Evolutionary conservation across 1,140 invertebrate species (phyloP), one percentile per base, ranked within the genome.

Genomic region (Phthorimaea operculella): DNA sequence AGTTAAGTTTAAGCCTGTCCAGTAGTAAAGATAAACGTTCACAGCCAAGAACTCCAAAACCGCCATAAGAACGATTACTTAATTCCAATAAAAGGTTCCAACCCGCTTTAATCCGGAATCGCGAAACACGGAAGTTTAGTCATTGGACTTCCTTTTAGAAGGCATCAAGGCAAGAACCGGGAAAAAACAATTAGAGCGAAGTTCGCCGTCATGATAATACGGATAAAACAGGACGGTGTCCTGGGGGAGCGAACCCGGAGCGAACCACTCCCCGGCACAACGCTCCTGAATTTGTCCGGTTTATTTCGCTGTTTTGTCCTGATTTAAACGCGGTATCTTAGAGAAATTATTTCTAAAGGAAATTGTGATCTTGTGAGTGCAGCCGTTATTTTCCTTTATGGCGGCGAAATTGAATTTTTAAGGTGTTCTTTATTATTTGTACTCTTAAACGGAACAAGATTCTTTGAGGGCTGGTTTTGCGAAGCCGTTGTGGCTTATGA

Each of bases 141-240:
- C 58, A 50, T 59, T 56, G 56, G 42, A 34, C 51, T 58, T 62
- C 50, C 52, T 60, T 60, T 60, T 48, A 54, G 55, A 65, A 58
- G 57, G 57, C 49, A 54, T 45, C 59, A 58, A 59, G 44, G 51
- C 58, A 59, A 55, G 57, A 47, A 51, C 53, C 58, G 58, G 47
- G 61, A 55, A 60, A 61, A 62, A 67, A 63, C 61, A 66, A 66
- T 63, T 61, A 63, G 61, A 52, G 54, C 44, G 52, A 60, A 61
- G 39, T 61, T 59, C 57, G n/a, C 48, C 42, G 34, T 36, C 45
- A 39, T 18, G 55, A 60, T 54, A 59, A 51, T 34, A 45, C 39
- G 54, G n/a, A 42, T 21, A 33, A 57, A 44, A 36, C 52, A 48
- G 50, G 44, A 47, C 11, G 44, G 8, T 9, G 16, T 16, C 14